phyloP scores from a whole-genome alignment of 2,113 vertebrate species.

The Ciconia stormi region DNA sequence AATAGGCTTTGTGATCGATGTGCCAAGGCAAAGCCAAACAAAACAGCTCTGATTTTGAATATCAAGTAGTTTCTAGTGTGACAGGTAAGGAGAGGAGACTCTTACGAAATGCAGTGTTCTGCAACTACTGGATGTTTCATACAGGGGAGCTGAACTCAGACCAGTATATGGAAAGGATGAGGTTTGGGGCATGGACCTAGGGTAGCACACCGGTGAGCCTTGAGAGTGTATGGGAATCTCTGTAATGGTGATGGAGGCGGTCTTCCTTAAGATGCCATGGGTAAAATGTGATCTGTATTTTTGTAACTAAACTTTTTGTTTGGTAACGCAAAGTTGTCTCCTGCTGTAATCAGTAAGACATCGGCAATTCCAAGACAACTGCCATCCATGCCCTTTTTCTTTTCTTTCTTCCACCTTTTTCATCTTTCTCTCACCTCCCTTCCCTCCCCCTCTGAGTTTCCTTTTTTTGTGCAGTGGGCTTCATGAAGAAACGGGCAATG shows the following conservation, averaged over 20 bases:
- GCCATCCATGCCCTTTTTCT: neutral
- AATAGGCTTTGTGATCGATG: neutral
- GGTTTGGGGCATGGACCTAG: neutral
- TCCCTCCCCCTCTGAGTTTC: neutral
- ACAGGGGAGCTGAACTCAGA: neutral
- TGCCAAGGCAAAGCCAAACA: neutral
- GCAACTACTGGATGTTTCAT: neutral
- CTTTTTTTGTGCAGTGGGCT: neutral
- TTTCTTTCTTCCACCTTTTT: neutral
- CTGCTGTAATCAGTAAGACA: neutral
- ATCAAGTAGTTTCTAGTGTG: neutral
- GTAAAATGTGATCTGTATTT: neutral
- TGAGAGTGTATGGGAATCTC: neutral
- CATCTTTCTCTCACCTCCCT: neutral
- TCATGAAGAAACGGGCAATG: neutral
- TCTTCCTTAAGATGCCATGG: neutral
- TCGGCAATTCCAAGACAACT: neutral
- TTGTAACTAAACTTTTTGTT: neutral
- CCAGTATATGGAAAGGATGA: neutral
- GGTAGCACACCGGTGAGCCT: rapidly evolving
- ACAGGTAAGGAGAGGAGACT: neutral
- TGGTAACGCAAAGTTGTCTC: neutral
- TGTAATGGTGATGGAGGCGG: neutral
- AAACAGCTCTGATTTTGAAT: neutral
- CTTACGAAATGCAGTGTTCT: neutral